Base-by-base conservation (phyloP, 2,888 invertebrate species). In the Scotopteryx bipunctaria region DNA sequence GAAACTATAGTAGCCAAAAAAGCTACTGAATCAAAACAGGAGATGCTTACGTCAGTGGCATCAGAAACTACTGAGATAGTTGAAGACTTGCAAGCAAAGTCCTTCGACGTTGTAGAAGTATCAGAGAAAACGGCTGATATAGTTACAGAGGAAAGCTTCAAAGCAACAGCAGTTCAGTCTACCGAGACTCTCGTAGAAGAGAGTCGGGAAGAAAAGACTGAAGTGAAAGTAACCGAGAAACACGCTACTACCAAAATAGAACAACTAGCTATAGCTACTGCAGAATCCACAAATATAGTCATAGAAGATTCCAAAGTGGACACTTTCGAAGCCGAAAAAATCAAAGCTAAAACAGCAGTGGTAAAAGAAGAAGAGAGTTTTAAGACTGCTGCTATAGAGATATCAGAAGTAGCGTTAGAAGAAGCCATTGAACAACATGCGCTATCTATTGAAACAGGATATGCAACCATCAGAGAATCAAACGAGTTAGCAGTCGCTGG, bases 11-110 rank as follows among this genome's bases (percentile, higher is more conserved):
- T 48, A 6, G 35, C 37, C 23, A 40, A 57, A 14, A 56, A 58
- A 25, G 55, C 50, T 8, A 19, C 21, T 27, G 46, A 52, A 15
- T 35, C 57, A 0, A 59, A 59, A 52, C 54, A 63, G 54, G 61
- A 63, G 42, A 27, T 47, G 4, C 47, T 56, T 16, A 31, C 63
- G 6, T 59, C 61, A 41, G 37, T 66, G 3, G 64, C 67, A 13
- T 64, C 63, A 16, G 61, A 73, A 57, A 57, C 61, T 8, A 61
- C 61, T 4, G 67, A 73, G 64, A 41, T 66, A 8, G 53, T 61
- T n/a, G 57, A 69, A 43, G 63, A 69, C 36, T 54, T 62, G 0
- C 59, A 64, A 37, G 49, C 66, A 19, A 58, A 66, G 47, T 47
- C 62, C 1, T 51, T 75, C 17, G 59, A 66, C 29, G 37, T 64